These are phyloP conservation scores for Unio pictorum DNA, from an alignment of 2,888 invertebrate species.

Conservation along the genomic window DNA sequence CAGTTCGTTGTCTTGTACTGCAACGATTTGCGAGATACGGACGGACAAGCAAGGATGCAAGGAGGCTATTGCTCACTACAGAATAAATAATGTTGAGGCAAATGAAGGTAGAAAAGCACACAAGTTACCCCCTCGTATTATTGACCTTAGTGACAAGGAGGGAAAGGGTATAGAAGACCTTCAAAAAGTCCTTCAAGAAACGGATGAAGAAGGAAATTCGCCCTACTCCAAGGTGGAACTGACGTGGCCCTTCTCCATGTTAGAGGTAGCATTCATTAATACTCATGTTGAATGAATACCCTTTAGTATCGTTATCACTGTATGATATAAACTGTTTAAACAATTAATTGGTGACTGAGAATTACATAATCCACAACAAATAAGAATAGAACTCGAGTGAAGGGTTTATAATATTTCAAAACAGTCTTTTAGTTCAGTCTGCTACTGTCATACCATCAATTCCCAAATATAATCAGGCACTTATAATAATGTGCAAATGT, in stretches of 20 bases:
- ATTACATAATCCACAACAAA: too few relatives aligned
- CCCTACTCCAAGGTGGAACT: conserved; percentile 51
- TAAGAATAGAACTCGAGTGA: too few relatives aligned
- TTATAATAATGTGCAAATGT: too few relatives aligned
- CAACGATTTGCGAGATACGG: conserved; percentile 37
- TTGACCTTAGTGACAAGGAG: conserved; percentile 21
- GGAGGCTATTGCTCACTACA: conserved; percentile 26
- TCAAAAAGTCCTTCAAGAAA: conserved; percentile 16
- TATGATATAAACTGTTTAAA: too few relatives aligned
- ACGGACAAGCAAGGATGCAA: conserved; percentile 17
- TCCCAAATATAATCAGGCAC: too few relatives aligned
- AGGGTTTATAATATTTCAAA: too few relatives aligned
- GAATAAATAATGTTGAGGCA: conserved; percentile 10
- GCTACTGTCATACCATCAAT: too few relatives aligned
- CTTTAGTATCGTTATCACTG: too few relatives aligned
- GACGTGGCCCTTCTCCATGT: conserved; percentile 53
- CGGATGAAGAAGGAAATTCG: conserved; percentile 46
- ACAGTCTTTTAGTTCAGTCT: too few relatives aligned
- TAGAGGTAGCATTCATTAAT: conserved; percentile 34
- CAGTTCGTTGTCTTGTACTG: conserved; percentile 38
- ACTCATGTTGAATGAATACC: too few relatives aligned
- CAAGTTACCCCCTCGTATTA: conserved; percentile 19
- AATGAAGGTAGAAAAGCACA: conserved; percentile 16
- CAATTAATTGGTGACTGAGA: too few relatives aligned
- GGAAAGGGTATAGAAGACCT: conserved; percentile 21